These are phyloP conservation scores for Brienomyrus brachyistius DNA, from an alignment of 2,113 vertebrate genomes.

Conservation along the genomic window DNA sequence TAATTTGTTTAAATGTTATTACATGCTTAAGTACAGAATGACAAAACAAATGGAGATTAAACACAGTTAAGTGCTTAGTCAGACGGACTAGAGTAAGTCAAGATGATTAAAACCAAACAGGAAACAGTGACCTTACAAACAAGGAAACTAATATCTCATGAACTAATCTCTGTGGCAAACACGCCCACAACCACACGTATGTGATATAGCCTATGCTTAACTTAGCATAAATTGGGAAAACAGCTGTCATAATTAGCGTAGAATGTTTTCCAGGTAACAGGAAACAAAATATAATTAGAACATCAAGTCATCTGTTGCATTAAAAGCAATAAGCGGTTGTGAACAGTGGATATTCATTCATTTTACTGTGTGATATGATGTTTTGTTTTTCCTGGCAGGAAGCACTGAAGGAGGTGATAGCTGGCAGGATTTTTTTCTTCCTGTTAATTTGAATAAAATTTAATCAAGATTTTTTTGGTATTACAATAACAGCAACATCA, in stretches of 20 bases:
- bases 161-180: constrained; percentile 32
- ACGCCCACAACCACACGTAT: constrained; percentile 12
- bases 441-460: neutral
- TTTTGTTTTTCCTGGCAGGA: neutral
- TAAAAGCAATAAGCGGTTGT: neutral
- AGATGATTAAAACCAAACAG: constrained; percentile 28
- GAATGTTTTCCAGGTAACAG: neutral
- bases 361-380: neutral
- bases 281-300: neutral
- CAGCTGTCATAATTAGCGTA: neutral
- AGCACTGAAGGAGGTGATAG: neutral
- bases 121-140: constrained; percentile 27
- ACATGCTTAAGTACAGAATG: neutral
- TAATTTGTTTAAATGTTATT: neutral
- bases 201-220: neutral
- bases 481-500: neutral
- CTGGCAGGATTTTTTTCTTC: neutral
- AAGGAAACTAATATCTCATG: constrained; percentile 38
- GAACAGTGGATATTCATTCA: neutral
- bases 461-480: neutral
- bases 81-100: neutral
- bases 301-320: neutral
- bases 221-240: neutral
- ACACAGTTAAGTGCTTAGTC: constrained; percentile 3
- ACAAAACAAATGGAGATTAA: neutral